A percentile compares a stretch with the other conserved stretches of the same genome.
Conservation (phyloP, 1,140 invertebrate genomes). For the Globodera rostochiensis region DNA sequence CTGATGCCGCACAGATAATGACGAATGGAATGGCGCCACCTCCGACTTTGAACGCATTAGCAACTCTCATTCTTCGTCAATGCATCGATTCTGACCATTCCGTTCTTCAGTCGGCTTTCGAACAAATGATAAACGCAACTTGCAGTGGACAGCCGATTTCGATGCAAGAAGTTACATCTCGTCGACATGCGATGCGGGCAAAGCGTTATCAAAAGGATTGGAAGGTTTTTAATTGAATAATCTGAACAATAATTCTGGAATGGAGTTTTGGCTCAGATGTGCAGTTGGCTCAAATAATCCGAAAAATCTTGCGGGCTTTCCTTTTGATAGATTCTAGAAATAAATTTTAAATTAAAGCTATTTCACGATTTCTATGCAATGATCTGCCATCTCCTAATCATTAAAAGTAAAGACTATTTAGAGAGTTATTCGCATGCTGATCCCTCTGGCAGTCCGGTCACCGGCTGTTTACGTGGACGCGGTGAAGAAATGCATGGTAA, state of each 20-base stretch:
- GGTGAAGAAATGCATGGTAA: conserved; percentile 24
- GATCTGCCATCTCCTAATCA: too few species aligned
- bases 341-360: too few species aligned
- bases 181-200: conserved; percentile 11
- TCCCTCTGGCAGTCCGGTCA: conserved; percentile 35
- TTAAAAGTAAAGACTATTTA: background rate
- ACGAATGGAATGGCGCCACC: background rate
- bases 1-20: background rate
- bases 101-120: conserved; percentile 29
- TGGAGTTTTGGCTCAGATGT: too few species aligned
- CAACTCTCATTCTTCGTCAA: conserved; percentile 28
- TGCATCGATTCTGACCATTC: conserved; percentile 37
- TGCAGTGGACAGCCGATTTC: conserved; percentile 35
- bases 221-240: background rate
- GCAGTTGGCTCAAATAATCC: too few species aligned
- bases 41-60: conserved; percentile 6
- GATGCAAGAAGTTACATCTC: conserved; percentile 29
- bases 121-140: conserved; percentile 28
- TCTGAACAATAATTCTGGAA: too few species aligned
- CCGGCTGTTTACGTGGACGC: conserved; percentile 22
- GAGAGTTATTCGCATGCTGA: conserved; percentile 34
- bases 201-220: conserved; percentile 37
- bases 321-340: too few species aligned
- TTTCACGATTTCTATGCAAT: too few species aligned
- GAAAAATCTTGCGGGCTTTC: too few species aligned